These are phyloP conservation scores for Proisotoma minuta DNA, from an alignment of 2,888 invertebrate species.

Conservation along the genomic window DNA sequence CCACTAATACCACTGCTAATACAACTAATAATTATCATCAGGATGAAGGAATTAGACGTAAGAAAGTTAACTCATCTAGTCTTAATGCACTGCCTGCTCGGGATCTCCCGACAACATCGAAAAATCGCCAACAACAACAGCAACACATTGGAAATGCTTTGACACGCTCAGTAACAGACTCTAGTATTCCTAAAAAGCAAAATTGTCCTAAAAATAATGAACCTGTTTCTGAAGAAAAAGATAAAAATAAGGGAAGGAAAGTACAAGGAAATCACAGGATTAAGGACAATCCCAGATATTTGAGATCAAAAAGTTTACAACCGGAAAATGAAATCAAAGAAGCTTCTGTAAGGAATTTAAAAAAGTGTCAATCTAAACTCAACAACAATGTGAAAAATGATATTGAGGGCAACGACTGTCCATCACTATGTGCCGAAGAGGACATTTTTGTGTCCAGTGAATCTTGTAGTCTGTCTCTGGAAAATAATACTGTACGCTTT, in stretches of 20 bases:
- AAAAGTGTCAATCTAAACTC: conserved; percentile 37
- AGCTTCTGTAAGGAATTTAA: conserved; percentile 37
- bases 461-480: conserved; percentile 36
- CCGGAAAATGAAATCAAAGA: conserved; percentile 32
- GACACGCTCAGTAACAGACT: conserved; percentile 43
- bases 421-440: neutral
- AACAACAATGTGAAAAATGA: conserved; percentile 13
- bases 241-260: neutral
- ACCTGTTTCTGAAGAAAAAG: neutral
- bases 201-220: neutral
- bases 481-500: conserved; percentile 38
- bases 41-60: conserved; percentile 14
- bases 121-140: neutral
- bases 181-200: conserved; percentile 28
- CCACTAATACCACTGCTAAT: neutral
- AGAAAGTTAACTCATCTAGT: conserved; percentile 41
- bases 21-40: neutral
- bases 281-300: neutral
- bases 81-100: conserved; percentile 43
- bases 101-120: conserved; percentile 14
- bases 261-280: neutral
- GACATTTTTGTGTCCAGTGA: neutral
- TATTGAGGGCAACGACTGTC: neutral
- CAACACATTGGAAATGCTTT: conserved; percentile 18
- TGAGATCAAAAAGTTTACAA: conserved; percentile 12